Base-by-base conservation (phyloP, 2,888 invertebrate genomes). In the Tetragonisca angustula region DNA sequence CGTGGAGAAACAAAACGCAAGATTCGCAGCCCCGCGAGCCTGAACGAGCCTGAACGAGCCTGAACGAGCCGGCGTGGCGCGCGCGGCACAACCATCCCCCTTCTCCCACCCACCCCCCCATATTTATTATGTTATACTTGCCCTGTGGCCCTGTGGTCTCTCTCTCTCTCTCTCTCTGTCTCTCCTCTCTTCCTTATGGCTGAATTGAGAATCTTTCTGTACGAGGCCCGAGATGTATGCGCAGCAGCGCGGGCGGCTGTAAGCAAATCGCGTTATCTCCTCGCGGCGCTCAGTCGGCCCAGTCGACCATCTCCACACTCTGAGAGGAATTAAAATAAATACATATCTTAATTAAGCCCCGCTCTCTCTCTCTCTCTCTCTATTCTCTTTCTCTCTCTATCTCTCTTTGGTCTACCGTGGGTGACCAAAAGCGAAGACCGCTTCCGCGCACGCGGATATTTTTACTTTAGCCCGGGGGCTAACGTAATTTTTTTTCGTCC, bases 281-380 rank as follows among this genome's bases (percentile, higher is more conserved):
- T 43, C 43, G 43, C 92, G 87, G 90, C 89, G 89, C 89, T 85
- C 89, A 82, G 90, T 85, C 89, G 81, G 90, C 19, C 87, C 84
- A 88, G 88, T 88, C 91, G 90, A 87, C 91, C 90, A 91, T 92
- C 91, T 92, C 91, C 84, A 86, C 89, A 88, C 79, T 91, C 90
- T 90, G 91, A 91, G 90, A 91, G 91, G 90, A 94, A 94, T 94
- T 94, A 93, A 94, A 94, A 94, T 94, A 93, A 94, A 94, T 94
- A 93, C 93, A 93, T 94, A 94, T 94, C 93, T 94, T 94, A 94
- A 94, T 94, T 94, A 93, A 94, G 93, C 91, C 85, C 91, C 79
- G 90, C 89, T 91, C 90, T 86, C 73, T 76, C 15, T 21, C 32
- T 24, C 21, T 13, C 11, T 91, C 89, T 87, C 72, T 76, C 52